phyloP scores from a whole-genome alignment of 2,888 invertebrate genomes.

The Ophion ventricosus region DNA sequence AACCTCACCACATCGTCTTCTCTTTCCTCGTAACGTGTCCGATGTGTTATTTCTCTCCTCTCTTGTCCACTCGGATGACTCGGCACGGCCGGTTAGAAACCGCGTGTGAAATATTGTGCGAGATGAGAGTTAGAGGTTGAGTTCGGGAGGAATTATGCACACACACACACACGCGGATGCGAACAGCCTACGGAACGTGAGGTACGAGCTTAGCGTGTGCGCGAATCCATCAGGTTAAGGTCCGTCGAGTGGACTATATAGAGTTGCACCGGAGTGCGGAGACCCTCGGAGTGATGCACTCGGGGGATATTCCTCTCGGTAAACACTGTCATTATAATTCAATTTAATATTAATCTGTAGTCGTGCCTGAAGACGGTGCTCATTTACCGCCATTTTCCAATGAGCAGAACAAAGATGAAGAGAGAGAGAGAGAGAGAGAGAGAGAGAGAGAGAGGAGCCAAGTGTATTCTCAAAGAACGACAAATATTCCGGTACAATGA shows the following conservation, averaged over 20 bases:
- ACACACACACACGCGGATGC: conserved; percentile 32
- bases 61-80: conserved; percentile 28
- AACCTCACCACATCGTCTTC: conserved; percentile 12
- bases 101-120: conserved; percentile 60
- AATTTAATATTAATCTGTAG: conserved; percentile 78
- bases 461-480: neutral
- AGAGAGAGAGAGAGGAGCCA: neutral
- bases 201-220: conserved; percentile 53
- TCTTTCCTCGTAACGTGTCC: conserved; percentile 24
- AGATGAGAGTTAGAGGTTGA: conserved; percentile 65
- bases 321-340: conserved; percentile 78
- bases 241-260: conserved; percentile 27
- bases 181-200: conserved; percentile 41
- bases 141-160: conserved; percentile 39
- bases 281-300: conserved; percentile 59
- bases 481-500: neutral
- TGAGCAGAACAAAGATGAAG: neutral
- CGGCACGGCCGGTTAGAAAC: conserved; percentile 68
- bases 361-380: conserved; percentile 71
- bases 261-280: conserved; percentile 45
- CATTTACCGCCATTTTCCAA: conserved; percentile 62
- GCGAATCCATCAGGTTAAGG: conserved; percentile 21
- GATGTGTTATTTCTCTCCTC: conserved; percentile 19
- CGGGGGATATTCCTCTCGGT: conserved; percentile 68
- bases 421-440: too few species aligned